A percentile compares a stretch with the other conserved stretches of the same genome.
Conservation (phyloP, 2,113 vertebrate genomes). For the Cynoglossus semilaevis region DNA sequence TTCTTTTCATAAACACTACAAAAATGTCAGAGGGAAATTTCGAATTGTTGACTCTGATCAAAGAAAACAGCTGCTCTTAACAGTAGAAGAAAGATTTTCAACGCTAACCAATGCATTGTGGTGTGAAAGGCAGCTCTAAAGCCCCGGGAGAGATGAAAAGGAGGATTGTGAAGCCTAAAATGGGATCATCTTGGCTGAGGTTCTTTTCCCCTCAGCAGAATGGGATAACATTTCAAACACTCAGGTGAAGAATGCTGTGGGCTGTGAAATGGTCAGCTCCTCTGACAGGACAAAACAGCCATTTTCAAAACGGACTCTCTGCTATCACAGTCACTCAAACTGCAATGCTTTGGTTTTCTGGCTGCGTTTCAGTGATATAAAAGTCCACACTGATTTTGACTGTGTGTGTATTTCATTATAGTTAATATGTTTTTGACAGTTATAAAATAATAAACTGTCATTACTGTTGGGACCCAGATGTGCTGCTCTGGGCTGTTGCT, state of each 20-base stretch:
- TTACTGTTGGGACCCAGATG: no score
- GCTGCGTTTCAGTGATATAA: no score
- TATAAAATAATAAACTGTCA: no score
- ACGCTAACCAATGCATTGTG: not conserved
- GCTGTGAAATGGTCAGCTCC: conserved; percentile 40
- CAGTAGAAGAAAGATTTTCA: not conserved
- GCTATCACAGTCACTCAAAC: not conserved
- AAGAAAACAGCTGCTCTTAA: no score
- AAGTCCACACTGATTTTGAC: no score
- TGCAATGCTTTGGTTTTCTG: no score
- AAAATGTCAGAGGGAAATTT: no score
- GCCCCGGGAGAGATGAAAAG: conserved; percentile 52
- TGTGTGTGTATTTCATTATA: no score
- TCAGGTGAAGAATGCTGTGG: conserved; percentile 52
- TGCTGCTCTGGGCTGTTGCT: no score
- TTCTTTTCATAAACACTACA: no score
- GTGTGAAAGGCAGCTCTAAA: conserved; percentile 22
- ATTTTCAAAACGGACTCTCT: conserved; percentile 32
- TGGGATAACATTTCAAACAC: conserved; percentile 64
- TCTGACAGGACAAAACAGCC: conserved; percentile 42
- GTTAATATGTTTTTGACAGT: no score
- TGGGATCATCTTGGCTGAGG: conserved; percentile 65
- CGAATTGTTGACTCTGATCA: no score
- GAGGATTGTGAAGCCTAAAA: conserved; percentile 66
- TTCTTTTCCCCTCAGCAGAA: conserved; percentile 43